These are phyloP conservation scores for Nomada ruficornis DNA, from an alignment of 2,888 invertebrate genomes.

Conservation along the genomic window DNA sequence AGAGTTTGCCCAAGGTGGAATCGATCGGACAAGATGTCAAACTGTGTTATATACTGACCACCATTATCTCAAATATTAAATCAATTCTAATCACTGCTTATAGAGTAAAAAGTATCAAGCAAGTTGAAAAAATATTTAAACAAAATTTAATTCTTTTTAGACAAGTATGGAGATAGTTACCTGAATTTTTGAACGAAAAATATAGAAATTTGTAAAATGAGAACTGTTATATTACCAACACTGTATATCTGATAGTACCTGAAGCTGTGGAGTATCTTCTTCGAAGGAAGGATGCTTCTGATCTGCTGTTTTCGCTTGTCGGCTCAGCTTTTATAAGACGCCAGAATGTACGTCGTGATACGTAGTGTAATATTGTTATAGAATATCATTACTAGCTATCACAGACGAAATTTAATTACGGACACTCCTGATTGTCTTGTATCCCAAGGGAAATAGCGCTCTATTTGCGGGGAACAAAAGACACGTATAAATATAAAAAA, in stretches of 20 bases:
- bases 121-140: not conserved
- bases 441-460: conserved; percentile 73
- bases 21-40: conserved; percentile 52
- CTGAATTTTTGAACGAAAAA: not conserved
- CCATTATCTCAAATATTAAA: not conserved
- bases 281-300: conserved; percentile 42
- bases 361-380: conserved; percentile 39
- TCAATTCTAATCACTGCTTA: not conserved
- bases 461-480: not conserved
- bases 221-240: not conserved
- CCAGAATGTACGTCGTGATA: conserved; percentile 36
- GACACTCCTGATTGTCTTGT: conserved; percentile 64
- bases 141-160: not conserved
- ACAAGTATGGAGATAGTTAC: not conserved
- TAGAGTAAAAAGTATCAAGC: not conserved
- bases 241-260: conserved; percentile 42
- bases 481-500: not conserved
- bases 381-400: conserved; percentile 59
- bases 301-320: conserved; percentile 56
- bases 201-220: not conserved
- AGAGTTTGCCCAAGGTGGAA: conserved; percentile 44
- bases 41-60: conserved; percentile 29
- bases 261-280: conserved; percentile 46
- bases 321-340: conserved; percentile 75
- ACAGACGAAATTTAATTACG: conserved; percentile 67